Evolutionary conservation across 2,797 vertebrate genomes (phyloP).

Genomic region (Xenopus petersii): DNA sequence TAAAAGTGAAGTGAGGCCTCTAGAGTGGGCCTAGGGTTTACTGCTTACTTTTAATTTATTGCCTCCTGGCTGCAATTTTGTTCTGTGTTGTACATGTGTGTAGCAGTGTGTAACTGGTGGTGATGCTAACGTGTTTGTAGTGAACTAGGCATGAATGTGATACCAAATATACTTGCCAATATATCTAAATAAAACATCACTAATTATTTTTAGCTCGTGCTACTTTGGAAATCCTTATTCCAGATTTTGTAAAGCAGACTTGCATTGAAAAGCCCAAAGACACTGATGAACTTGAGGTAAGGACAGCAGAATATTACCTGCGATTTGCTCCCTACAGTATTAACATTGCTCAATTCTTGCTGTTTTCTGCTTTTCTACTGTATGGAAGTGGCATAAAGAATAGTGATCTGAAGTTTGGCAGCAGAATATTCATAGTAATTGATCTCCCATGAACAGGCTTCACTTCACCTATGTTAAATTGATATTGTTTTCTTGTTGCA

Average conservation of each 20-base stretch:
- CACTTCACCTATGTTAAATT: conserved; percentile 72
- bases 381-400: too few relatives aligned
- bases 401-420: too few relatives aligned
- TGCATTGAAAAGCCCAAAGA: conserved; percentile 95
- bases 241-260: conserved; percentile 98
- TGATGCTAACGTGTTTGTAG: too few relatives aligned
- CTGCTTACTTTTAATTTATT: too few relatives aligned
- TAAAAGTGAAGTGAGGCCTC: too few relatives aligned
- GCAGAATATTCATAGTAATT: too few relatives aligned
- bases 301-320: neutral
- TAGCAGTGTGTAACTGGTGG: neutral
- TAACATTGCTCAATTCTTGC: neutral
- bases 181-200: too few relatives aligned
- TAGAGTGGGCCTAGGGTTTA: too few relatives aligned
- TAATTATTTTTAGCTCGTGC: conserved; percentile 80
- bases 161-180: too few relatives aligned
- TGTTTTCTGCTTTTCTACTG: neutral
- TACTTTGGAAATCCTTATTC: conserved; percentile 99
- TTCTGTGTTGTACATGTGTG: neutral
- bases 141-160: neutral
- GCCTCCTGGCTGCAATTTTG: too few relatives aligned
- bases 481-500: conserved; percentile 31
- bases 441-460: neutral
- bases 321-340: neutral
- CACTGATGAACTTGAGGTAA: conserved; percentile 95